Percentiles rank a stretch among this genome's conserved stretches.
These are phyloP conservation scores for Lathamus discolor DNA, from an alignment of 2,113 vertebrate genomes.

Conservation along the genomic window DNA sequence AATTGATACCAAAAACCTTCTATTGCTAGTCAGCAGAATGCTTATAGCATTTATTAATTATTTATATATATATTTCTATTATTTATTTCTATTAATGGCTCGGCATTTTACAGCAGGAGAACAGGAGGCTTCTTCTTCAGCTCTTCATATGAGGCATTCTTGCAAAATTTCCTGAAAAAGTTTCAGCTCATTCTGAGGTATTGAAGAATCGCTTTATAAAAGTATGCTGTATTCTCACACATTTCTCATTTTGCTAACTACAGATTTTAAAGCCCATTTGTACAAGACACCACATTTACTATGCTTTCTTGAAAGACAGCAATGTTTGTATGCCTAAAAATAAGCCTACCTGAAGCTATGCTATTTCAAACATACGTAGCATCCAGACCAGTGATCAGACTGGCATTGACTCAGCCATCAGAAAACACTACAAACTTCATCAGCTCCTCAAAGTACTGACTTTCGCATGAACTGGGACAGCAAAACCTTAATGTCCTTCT, in stretches of 20 bases:
- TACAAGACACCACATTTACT: background rate
- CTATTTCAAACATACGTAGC: background rate
- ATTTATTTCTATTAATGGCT: background rate
- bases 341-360: background rate
- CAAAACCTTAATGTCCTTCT: background rate
- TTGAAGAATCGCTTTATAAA: background rate
- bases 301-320: background rate
- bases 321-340: background rate
- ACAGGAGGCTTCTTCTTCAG: background rate
- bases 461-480: background rate
- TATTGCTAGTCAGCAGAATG: background rate
- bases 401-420: background rate
- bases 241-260: background rate
- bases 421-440: background rate
- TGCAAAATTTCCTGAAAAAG: background rate
- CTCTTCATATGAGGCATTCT: background rate
- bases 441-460: background rate
- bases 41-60: no score
- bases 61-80: no score
- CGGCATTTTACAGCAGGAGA: background rate
- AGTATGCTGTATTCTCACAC: accelerated
- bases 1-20: background rate
- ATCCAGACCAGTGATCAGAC: background rate
- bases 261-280: background rate
- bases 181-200: background rate